phyloP scores from a whole-genome alignment of 35 echinoderm and acorn worm genomes.

The Strongylocentrotus purpuratus region DNA sequence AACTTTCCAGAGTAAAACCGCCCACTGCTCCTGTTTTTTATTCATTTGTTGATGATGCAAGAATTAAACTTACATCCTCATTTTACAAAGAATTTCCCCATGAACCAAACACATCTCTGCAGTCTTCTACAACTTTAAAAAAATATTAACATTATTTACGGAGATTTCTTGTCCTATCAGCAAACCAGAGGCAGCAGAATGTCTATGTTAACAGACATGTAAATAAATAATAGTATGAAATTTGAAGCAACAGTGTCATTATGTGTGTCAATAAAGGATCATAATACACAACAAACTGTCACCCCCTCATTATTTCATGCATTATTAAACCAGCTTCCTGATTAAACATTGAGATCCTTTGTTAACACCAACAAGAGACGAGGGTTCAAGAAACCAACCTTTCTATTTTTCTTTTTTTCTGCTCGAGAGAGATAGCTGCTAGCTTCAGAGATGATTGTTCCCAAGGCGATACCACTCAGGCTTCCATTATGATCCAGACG shows the following conservation, averaged over 20 bases:
- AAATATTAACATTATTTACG: too few relatives aligned
- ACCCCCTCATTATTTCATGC: background rate
- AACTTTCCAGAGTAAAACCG: background rate
- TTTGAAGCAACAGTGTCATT: too few relatives aligned
- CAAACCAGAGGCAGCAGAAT: too few relatives aligned
- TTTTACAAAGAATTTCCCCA: too few relatives aligned
- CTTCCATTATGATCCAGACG: conserved; percentile 64
- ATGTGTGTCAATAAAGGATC: background rate
- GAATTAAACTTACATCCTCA: too few relatives aligned
- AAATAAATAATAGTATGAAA: too few relatives aligned
- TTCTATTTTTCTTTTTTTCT: conserved; percentile 30
- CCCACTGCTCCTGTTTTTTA: too few relatives aligned
- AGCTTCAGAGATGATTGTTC: conserved; percentile 44
- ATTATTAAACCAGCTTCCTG: background rate
- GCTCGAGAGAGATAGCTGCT: conserved; percentile 34
- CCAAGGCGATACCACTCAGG: conserved; percentile 60
- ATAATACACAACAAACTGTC: background rate
- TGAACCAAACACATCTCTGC: too few relatives aligned
- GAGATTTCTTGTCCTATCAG: too few relatives aligned
- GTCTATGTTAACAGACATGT: too few relatives aligned
- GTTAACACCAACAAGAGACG: background rate
- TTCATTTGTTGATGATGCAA: too few relatives aligned
- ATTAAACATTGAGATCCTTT: background rate
- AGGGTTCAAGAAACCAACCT: background rate
- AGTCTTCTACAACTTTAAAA: too few relatives aligned